A percentile compares a stretch with the other conserved stretches of the same genome.
Conservation (phyloP, 2,888 invertebrate species). For the Apamea monoglypha region DNA sequence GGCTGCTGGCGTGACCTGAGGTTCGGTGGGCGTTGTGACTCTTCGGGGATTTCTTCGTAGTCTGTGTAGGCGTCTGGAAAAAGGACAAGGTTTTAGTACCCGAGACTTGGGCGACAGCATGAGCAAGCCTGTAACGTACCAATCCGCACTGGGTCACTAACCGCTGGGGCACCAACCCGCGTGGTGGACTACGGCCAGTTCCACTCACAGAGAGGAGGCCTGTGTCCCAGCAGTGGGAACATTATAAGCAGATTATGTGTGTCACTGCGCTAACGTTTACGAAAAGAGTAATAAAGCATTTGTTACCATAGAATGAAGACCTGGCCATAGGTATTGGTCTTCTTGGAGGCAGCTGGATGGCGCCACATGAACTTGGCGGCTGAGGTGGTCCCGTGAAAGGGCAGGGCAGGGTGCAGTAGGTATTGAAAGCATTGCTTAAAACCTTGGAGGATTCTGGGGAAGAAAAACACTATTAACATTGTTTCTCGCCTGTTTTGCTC, state of each 20-base stretch:
- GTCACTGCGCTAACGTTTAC: too few relatives aligned
- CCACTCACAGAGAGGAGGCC: too few relatives aligned
- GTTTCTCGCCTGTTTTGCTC: background rate
- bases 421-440: slow-evolving; percentile 9
- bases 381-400: slow-evolving; percentile 35
- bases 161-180: too few relatives aligned
- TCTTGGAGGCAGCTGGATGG: background rate
- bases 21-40: fast-evolving
- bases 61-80: slow-evolving; percentile 20
- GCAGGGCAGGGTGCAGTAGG: slow-evolving; percentile 48
- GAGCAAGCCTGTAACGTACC: too few relatives aligned
- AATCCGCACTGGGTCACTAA: too few relatives aligned
- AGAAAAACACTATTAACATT: background rate
- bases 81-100: too few relatives aligned
- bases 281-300: too few relatives aligned
- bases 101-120: too few relatives aligned
- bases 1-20: background rate
- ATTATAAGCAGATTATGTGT: too few relatives aligned
- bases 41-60: background rate
- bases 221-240: too few relatives aligned
- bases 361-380: background rate
- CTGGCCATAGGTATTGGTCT: background rate
- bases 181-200: too few relatives aligned
- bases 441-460: slow-evolving; percentile 22
- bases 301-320: background rate